phyloP scores from a whole-genome alignment of 2,113 vertebrate genomes.

The Spea multiplicata region DNA sequence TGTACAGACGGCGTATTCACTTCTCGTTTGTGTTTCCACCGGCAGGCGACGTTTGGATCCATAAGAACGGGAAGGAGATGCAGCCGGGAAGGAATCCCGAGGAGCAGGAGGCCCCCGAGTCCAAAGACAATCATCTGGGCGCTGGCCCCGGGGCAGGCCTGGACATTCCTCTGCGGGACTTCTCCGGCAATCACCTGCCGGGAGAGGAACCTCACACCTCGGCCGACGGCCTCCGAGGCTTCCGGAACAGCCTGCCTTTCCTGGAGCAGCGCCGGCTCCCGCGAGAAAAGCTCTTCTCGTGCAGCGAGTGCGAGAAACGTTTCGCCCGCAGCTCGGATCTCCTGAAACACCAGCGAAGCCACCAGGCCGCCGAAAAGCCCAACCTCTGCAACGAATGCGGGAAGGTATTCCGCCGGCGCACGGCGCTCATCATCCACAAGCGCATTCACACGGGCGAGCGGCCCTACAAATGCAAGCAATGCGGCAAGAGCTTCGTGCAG shows the following conservation, averaged over 20 bases:
- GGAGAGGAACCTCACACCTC: conserved; percentile 29
- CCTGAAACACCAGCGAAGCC: conserved; percentile 23
- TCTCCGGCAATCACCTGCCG: neutral
- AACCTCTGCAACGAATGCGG: conserved; percentile 42
- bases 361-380: conserved; percentile 25
- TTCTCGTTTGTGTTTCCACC: neutral
- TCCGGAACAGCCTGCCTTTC: conserved; percentile 10
- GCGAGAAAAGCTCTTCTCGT: conserved; percentile 24
- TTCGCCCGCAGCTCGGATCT: conserved; percentile 32
- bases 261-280: conserved; percentile 11
- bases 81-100: neutral
- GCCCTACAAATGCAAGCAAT: conserved; percentile 43
- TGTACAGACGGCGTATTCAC: no score
- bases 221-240: conserved; percentile 11
- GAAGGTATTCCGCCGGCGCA: conserved; percentile 36
- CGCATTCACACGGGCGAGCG: conserved; percentile 39
- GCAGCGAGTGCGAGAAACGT: conserved; percentile 35
- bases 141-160: neutral
- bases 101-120: neutral
- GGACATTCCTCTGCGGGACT: neutral
- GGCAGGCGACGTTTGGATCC: conserved; percentile 31
- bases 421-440: conserved; percentile 36
- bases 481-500: conserved; percentile 33
- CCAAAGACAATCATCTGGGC: neutral
- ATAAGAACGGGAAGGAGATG: conserved; percentile 35